Evolutionary conservation across 2,113 vertebrate genomes (phyloP).

Genomic region (Antechinus flavipes): DNA sequence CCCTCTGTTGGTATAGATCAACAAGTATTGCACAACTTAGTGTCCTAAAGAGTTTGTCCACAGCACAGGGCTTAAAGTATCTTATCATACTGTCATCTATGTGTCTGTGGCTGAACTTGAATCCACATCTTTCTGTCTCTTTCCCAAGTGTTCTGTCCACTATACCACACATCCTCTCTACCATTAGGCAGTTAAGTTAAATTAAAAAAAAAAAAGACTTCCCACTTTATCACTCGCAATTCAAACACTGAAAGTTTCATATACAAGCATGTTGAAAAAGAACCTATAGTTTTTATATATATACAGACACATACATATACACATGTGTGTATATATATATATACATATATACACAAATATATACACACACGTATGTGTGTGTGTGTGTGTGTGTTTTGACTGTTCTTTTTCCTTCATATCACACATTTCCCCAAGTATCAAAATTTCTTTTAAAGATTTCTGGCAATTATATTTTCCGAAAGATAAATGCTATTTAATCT

Average conservation of each 20-base stretch:
- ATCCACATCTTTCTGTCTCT: background rate
- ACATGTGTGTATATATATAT: no score
- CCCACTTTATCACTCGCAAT: constrained; percentile 16
- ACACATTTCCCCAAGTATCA: background rate
- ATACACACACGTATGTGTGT: no score
- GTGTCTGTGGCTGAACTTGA: background rate
- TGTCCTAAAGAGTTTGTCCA: background rate
- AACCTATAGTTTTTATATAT: background rate
- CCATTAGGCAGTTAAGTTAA: constrained; percentile 25
- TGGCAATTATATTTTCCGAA: constrained; percentile 22
- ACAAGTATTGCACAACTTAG: background rate
- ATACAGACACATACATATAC: no score
- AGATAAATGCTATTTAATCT: background rate
- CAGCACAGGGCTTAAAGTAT: background rate
- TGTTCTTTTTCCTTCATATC: constrained; percentile 21
- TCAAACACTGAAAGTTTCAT: constrained; percentile 15
- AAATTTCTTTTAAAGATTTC: background rate
- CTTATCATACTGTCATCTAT: background rate
- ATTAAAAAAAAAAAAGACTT: constrained; percentile 20
- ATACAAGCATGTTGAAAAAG: constrained; percentile 8
- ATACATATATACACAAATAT: no score
- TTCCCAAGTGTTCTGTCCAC: background rate
- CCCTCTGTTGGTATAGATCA: no score
- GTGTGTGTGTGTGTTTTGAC: background rate
- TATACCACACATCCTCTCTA: background rate